Base-by-base conservation (phyloP, 2,888 invertebrate genomes). In the Nomada hirtipes region DNA sequence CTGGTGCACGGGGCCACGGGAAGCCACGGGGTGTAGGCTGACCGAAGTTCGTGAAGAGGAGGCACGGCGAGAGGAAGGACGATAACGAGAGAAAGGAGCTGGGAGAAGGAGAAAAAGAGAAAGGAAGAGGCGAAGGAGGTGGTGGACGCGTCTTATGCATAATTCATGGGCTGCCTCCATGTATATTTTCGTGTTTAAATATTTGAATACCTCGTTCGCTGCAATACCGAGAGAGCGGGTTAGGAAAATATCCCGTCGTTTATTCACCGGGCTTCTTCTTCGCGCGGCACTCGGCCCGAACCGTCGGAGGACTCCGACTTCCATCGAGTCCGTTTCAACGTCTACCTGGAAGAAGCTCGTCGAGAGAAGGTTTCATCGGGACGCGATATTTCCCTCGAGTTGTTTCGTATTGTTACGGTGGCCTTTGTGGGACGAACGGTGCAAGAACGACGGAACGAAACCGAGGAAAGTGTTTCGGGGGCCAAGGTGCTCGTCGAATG, bases 161-260 rank as follows among this genome's bases (percentile, higher is more conserved):
- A 90, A 93, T 93, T 92, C 92, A 93, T 92, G 86, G 80, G 70
- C 89, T 89, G 88, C 91, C 91, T 92, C 92, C 87, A 88, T 91
- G 91, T 92, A 92, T 92, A 92, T 93, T 93, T 93, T 92, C 91
- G 90, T 91, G 91, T 92, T 93, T 93, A 92, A 93, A 93, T 93
- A 93, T 93, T 93, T 93, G 92, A 93, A 93, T 92, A 92, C 89
- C 87, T 90, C 88, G 90, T 91, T 91, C 90, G 87, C 84, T 89
- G 90, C 87, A 89, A 88, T 84, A 85, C 83, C 83, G 83, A 80
- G 87, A 79, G 85, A 88, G 86, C 86, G 88, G 88, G 88, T 89
- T 89, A 90, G 87, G 89, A 91, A 92, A 92, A 91, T 92, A 92
- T 92, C 91, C 90, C 88, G 86, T 84, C 89, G 89, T 82, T 91